Base-by-base conservation (phyloP, 2,797 vertebrate genomes). In the Miichthys miiuy region DNA sequence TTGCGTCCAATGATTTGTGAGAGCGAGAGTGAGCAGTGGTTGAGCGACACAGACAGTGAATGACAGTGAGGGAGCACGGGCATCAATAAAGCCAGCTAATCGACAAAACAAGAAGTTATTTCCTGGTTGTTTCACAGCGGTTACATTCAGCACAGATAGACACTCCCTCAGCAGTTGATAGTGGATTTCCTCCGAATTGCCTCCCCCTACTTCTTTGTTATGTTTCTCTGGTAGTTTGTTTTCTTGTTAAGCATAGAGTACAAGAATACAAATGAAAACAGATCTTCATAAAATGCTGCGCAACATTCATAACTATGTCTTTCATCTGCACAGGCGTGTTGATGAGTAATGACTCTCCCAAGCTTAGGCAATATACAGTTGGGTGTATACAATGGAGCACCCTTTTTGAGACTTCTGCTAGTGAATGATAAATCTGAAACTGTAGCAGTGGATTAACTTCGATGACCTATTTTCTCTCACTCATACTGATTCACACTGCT, bases 401-500 rank as follows among this genome's bases (percentile, higher is more conserved):
- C 21, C 41, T 68, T 56, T 70, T 62, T 8, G 34, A 51, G 20
- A 50, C 5, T 12, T 16, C 1, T 23, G 20, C 6, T 50, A 12
- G 9, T 10, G 16, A 52, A 70, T 7, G 1, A 47, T 20, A 18
- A 25, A 60, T 52, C 46, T 38, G 11, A 60, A 57, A 21, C 30
- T 30, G 23, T 23, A 23, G 16, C 14, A 30, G 5, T 2, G 3
- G 20, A 47, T 55, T 52, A 69, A 50, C 64, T 52, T 57, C 18
- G 57, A 34, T 77, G 71, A 82, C 80, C 44, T 30, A 5, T 54
- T 21, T 55, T 18, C 12, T 50, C 67, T 51, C 46, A 14, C 50
- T 38, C 48, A 48, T 18, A 55, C 44, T 41, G 61, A 68, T 83
- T 80, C 65, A 75, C n/a, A 52, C 56, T 30, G 42, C 69, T 25